These are phyloP conservation scores for Sturnira hondurensis DNA, from an alignment of 2,113 vertebrate species.

Conservation along the genomic window DNA sequence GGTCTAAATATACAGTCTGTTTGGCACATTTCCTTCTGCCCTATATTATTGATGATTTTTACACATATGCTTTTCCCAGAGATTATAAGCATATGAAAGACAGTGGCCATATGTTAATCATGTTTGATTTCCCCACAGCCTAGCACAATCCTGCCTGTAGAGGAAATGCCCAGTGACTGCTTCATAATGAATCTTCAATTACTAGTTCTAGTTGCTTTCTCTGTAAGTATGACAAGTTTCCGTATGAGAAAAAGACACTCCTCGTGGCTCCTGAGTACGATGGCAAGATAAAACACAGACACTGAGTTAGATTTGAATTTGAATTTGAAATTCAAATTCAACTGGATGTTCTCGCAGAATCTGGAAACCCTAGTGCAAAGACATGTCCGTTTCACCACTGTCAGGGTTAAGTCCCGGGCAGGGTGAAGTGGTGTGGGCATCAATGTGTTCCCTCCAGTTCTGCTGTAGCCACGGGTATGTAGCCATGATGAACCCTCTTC, in stretches of 20 bases:
- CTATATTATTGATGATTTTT: neutral
- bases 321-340: slow-evolving; percentile 10
- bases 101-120: neutral
- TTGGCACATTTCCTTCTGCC: neutral
- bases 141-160: neutral
- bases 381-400: neutral
- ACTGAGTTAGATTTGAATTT: neutral
- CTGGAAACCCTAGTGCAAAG: neutral
- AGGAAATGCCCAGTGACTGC: neutral
- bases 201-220: neutral
- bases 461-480: neutral
- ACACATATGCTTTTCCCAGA: neutral
- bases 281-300: neutral
- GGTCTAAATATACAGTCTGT: neutral
- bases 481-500: neutral
- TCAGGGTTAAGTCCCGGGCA: neutral
- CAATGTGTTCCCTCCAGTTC: neutral
- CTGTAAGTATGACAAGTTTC: neutral
- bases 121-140: neutral
- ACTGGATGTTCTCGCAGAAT: neutral
- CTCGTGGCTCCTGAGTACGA: neutral
- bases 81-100: neutral
- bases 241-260: neutral
- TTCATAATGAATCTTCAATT: neutral
- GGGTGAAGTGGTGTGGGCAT: neutral